Evolutionary conservation across 2,797 vertebrate species (phyloP).

Genomic region (Tolypeutes matacus): DNA sequence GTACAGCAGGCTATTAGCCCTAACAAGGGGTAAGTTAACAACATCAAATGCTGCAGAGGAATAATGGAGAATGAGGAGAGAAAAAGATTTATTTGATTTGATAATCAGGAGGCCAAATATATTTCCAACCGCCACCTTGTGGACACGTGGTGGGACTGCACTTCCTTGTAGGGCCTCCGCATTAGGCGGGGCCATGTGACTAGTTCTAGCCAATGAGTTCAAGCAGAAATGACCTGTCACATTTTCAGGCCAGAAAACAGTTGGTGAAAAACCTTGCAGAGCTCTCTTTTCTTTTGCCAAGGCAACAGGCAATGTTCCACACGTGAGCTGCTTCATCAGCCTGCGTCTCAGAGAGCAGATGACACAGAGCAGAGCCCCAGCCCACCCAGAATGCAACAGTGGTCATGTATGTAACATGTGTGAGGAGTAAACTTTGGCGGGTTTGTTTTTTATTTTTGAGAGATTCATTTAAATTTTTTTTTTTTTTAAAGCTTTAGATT

Average conservation of each 20-base stretch:
- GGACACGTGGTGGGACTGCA: background rate
- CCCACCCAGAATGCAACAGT: background rate
- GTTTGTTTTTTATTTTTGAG: too few species aligned
- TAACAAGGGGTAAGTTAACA: background rate
- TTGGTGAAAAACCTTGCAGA: background rate
- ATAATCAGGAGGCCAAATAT: background rate
- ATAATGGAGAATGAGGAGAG: background rate
- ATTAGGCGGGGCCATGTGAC: background rate
- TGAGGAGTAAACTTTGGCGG: background rate
- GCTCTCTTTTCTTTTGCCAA: background rate
- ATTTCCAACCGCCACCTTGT: background rate
- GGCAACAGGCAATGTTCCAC: background rate
- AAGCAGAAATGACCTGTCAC: background rate
- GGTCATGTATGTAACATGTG: background rate
- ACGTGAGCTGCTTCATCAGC: background rate
- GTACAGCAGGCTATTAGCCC: background rate
- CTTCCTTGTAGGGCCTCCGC: background rate
- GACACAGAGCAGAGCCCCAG: background rate
- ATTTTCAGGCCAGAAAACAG: slow-evolving; percentile 34
- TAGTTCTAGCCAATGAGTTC: background rate
- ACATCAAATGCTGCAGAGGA: background rate
- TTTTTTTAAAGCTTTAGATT: too few species aligned
- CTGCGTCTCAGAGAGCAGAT: background rate
- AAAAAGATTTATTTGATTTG: background rate
- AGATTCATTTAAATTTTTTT: too few species aligned